Conservation (phyloP, 2,113 vertebrate genomes). For the Coptodon bakossiorum region DNA sequence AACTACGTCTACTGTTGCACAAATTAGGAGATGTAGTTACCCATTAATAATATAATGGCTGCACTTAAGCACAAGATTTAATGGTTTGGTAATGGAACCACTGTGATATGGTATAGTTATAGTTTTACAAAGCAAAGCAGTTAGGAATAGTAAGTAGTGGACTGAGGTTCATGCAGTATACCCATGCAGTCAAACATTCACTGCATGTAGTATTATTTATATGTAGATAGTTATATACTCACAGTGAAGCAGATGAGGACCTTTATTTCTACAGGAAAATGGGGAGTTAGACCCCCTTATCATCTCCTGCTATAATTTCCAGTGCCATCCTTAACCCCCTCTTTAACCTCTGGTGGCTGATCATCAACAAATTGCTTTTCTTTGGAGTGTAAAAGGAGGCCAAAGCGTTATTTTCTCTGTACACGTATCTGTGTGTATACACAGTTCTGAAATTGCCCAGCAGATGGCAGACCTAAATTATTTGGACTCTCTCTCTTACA, state of each 20-base stretch:
- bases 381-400: not conserved
- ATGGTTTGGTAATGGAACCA: not conserved
- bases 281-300: not conserved
- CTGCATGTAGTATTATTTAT: not conserved
- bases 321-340: not conserved
- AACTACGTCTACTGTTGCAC: not conserved
- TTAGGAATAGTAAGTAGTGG: not conserved
- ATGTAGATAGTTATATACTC: not conserved
- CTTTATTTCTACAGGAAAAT: not conserved
- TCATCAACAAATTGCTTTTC: not conserved
- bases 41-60: not conserved
- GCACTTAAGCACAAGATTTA: not conserved
- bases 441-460: not conserved
- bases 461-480: not conserved
- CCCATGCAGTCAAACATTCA: not conserved
- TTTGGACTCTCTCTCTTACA: not conserved
- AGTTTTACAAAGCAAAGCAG: not conserved
- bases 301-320: not conserved
- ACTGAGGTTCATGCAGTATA: not conserved
- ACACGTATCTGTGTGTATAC: not conserved
- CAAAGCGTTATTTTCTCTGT: not conserved
- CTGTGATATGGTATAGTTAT: not conserved
- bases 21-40: not conserved
- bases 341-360: not conserved
- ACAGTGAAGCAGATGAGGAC: not conserved